Evolutionary conservation across 2,113 vertebrate genomes (phyloP), one percentile per base, ranked within the genome.

Genomic region (Rhynchomys soricoides): DNA sequence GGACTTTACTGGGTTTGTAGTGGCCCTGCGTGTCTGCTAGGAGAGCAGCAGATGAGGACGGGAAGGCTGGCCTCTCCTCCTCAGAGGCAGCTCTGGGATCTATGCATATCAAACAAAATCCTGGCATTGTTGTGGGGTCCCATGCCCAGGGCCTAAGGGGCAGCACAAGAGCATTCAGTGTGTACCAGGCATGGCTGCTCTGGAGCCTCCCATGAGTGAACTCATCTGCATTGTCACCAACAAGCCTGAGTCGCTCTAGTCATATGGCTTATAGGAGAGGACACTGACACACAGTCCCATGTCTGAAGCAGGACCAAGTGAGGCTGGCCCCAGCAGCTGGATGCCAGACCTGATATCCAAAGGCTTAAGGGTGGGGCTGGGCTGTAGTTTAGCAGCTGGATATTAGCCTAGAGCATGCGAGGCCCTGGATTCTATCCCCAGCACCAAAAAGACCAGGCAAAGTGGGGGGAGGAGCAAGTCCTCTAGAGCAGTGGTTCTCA

Each of bases 1-100:
- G 77, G 78, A 78, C 8, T 95, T 97, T 48, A 50, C 83, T 64
- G 89, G 97, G 97, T 97, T 29, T 89, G 97, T 91, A 78, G 70
- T 26, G 9, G 29, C 79, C n/a, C 40, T n/a, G 37, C 22, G 5
- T 26, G 26, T 92, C 52, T 12, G 31, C 50, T 26, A 2, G 34
- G 13, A 89, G 52, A 21, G 26, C 7, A 19, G 48, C 11, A 21
- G 21, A 31, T 87, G 40, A 70, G 21, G 40, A n/a, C 24, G 45
- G 68, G 86, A 50, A 15, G 43, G 43, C 83, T 70, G 19, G 43
- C 68, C 26, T 91, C 17, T 48, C n/a, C n/a, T 73, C 22, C 26
- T 37, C 48, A 70, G 55, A 48, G 34, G 48, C 70, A 81, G 26
- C 7, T 4, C 50, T 73, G n/a, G 43, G 71, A 12, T 15, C 57